phyloP scores from a whole-genome alignment of 1,140 invertebrate species.

The Megalopta genalis region DNA sequence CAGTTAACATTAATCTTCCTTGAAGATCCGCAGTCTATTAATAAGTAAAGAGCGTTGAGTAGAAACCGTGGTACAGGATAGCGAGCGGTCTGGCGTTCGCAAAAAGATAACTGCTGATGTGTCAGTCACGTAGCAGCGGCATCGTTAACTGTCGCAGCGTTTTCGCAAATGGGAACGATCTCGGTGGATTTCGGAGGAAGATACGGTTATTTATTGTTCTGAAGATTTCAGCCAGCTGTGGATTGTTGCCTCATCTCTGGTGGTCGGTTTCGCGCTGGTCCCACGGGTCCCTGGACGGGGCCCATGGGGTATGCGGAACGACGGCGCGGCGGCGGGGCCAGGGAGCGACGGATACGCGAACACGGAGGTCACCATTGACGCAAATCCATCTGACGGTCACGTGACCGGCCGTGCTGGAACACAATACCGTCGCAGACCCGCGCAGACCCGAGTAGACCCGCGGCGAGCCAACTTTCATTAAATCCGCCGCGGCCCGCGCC shows the following conservation, averaged over 20 bases:
- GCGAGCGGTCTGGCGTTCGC: no score
- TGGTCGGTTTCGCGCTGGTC: constrained; percentile 12
- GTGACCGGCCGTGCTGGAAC: constrained; percentile 65
- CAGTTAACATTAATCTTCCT: no score
- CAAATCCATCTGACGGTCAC: constrained; percentile 77
- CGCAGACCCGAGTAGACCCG: background rate
- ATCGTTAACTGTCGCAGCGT: no score
- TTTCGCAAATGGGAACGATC: no score
- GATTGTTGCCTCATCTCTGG: constrained; percentile 35
- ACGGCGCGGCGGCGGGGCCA: constrained; percentile 47
- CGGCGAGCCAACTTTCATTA: constrained; percentile 61
- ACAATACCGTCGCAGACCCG: constrained; percentile 56
- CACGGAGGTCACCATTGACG: constrained; percentile 78
- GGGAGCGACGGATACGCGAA: constrained; percentile 64
- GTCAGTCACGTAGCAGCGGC: no score
- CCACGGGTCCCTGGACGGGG: constrained; percentile 35
- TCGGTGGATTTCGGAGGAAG: no score
- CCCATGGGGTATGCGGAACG: constrained; percentile 61
- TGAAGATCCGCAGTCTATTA: no score
- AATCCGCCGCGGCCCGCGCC: constrained; percentile 32
- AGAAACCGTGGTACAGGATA: no score
- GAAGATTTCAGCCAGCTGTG: no score
- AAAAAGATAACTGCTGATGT: no score
- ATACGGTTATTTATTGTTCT: no score
- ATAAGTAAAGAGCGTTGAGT: no score